Conservation (phyloP, 2,113 vertebrate species). For the Picathartes gymnocephalus region DNA sequence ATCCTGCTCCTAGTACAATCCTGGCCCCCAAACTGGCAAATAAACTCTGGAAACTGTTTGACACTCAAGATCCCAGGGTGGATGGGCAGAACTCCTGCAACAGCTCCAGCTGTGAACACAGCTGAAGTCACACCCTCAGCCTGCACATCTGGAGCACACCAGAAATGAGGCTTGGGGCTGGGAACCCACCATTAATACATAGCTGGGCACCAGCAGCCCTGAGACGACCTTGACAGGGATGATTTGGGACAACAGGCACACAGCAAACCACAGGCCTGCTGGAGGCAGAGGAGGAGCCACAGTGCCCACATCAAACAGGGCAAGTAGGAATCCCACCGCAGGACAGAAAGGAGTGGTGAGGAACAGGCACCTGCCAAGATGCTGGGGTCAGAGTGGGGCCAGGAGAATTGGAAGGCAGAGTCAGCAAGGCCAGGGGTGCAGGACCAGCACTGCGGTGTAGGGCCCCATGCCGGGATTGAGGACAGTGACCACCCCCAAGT, state of each 20-base stretch:
- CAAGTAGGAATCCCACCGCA: not conserved
- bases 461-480: fast-evolving
- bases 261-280: not conserved
- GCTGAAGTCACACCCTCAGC: not conserved
- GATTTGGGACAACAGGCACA: not conserved
- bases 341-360: not conserved
- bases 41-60: not conserved
- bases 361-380: not conserved
- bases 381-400: not conserved
- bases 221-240: fast-evolving
- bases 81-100: not conserved
- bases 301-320: not conserved
- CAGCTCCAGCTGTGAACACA: not conserved
- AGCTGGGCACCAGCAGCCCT: not conserved
- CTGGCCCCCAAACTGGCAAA: not conserved
- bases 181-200: not conserved
- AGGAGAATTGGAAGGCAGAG: not conserved
- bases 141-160: not conserved
- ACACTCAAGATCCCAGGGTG: not conserved
- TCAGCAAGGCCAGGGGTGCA: not conserved
- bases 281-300: not conserved
- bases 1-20: not conserved
- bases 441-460: fast-evolving
- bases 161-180: not conserved
- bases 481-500: not conserved